Evolutionary conservation across 92 coral and sea anemone genomes (phyloP).

Genomic region (Epizoanthus rinbou): DNA sequence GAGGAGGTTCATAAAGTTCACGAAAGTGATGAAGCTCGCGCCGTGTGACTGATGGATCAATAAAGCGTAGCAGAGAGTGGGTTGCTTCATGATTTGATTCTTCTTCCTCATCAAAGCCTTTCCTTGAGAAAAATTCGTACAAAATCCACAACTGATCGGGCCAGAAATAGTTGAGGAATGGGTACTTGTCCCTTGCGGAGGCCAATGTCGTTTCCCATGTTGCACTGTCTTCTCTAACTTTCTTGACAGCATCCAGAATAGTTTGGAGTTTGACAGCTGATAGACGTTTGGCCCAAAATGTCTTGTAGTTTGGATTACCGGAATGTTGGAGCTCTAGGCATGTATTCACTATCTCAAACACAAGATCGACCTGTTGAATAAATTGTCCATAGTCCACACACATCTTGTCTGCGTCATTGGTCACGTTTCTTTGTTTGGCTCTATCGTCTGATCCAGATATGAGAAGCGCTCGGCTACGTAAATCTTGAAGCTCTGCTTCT

Average conservation of each 20-base stretch:
- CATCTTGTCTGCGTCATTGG: background rate
- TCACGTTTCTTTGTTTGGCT: background rate
- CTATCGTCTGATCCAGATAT: slow-evolving; percentile 39
- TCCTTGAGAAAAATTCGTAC: slow-evolving; percentile 43
- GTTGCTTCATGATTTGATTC: background rate
- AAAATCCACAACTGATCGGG: slow-evolving; percentile 49
- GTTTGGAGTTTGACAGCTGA: slow-evolving; percentile 4
- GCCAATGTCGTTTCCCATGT: slow-evolving; percentile 40
- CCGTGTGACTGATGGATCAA: background rate
- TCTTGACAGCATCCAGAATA: slow-evolving; percentile 33
- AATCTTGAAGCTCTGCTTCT: slow-evolving; percentile 51
- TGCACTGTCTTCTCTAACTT: slow-evolving; percentile 39
- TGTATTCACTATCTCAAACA: slow-evolving; percentile 37
- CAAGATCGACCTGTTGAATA: slow-evolving; percentile 48
- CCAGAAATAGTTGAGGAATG: slow-evolving; percentile 43
- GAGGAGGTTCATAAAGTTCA: background rate
- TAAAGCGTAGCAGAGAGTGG: slow-evolving; percentile 11
- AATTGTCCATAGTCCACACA: slow-evolving; percentile 36
- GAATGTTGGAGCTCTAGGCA: slow-evolving; percentile 40
- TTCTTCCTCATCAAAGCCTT: background rate
- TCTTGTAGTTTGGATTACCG: slow-evolving; percentile 42
- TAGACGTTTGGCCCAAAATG: slow-evolving; percentile 11
- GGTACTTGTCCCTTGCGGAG: slow-evolving; percentile 44
- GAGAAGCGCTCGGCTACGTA: slow-evolving; percentile 59
- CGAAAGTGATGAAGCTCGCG: slow-evolving; percentile 25